These are phyloP conservation scores for Falco peregrinus DNA, from an alignment of 2,797 vertebrate genomes.

Conservation along the genomic window DNA sequence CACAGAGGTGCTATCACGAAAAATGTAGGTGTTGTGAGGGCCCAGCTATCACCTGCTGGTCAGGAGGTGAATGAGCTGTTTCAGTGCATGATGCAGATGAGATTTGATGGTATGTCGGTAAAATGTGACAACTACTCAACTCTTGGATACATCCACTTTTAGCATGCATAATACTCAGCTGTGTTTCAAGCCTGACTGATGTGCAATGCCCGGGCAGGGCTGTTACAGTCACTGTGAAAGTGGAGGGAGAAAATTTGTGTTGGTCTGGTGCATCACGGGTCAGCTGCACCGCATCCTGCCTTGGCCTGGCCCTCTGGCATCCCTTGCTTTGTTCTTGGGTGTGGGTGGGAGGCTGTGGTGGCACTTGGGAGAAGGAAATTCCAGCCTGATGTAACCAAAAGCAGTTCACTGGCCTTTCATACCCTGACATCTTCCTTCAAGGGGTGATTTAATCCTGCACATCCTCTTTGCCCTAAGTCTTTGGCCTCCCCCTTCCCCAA, in stretches of 20 bases:
- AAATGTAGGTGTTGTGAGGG: neutral
- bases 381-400: neutral
- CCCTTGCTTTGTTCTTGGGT: neutral
- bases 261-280: neutral
- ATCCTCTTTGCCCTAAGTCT: neutral
- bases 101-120: neutral
- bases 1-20: neutral
- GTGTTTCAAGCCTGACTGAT: neutral
- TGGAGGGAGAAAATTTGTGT: neutral
- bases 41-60: neutral
- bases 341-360: neutral
- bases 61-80: neutral
- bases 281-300: neutral
- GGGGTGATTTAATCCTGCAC: constrained; percentile 17
- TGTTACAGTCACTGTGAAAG: neutral
- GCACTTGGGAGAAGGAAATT: neutral
- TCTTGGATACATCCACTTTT: neutral
- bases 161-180: neutral
- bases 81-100: accelerated
- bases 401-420: neutral
- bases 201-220: accelerated
- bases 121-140: neutral
- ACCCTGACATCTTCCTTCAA: constrained; percentile 30
- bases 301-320: neutral
- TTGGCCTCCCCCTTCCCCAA: constrained; percentile 25